Conservation (phyloP, 2,888 invertebrate genomes). For the Trissolcus brochymenae region DNA sequence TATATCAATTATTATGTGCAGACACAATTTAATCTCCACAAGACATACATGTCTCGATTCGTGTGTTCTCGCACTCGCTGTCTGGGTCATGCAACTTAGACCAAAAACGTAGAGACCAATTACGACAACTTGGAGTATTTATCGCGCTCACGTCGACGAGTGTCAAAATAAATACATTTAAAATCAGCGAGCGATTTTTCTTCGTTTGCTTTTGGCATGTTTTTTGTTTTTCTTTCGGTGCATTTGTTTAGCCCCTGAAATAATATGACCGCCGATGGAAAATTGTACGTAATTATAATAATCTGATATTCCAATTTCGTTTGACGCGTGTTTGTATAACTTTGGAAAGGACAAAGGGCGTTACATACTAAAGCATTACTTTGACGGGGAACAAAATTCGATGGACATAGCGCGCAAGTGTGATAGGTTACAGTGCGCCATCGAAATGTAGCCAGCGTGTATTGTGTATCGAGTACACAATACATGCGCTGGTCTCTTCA, state of each 20-base stretch:
- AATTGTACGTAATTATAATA: conserved; percentile 9
- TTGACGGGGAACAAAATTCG: conserved; percentile 42
- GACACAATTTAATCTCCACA: conserved; percentile 9
- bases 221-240: too few species aligned
- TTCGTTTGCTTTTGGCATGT: too few species aligned
- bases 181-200: too few species aligned
- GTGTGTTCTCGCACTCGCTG: not conserved
- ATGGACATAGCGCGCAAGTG: conserved; percentile 36
- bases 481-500: conserved; percentile 45
- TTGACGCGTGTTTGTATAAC: conserved; percentile 18
- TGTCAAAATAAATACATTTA: too few species aligned
- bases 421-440: conserved; percentile 34
- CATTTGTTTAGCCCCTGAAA: not conserved
- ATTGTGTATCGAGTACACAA: conserved; percentile 49
- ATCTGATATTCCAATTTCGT: conserved; percentile 17
- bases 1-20: conserved; percentile 32
- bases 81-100: not conserved
- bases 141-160: not conserved
- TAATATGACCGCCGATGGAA: not conserved
- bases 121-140: not conserved
- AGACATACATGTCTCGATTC: not conserved
- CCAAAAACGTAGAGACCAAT: not conserved
- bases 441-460: conserved; percentile 44
- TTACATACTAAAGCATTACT: conserved; percentile 36
- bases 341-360: conserved; percentile 28